A percentile compares a stretch with the other conserved stretches of the same genome.
Conservation (phyloP, 2,888 invertebrate genomes). For the Exephanes ischioxanthus region DNA sequence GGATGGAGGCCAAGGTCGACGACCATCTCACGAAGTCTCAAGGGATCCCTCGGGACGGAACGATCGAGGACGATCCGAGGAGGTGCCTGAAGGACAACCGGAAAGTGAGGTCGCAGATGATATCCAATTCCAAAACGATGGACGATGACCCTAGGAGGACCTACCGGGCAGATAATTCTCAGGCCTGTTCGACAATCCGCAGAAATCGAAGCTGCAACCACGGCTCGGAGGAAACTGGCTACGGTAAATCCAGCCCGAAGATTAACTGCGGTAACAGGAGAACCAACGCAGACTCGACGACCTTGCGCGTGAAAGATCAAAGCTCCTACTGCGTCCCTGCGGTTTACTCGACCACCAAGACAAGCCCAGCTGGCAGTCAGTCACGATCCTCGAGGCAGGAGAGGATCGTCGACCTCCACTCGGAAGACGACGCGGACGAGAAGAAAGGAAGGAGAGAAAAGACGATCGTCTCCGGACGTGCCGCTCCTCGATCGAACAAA, state of each 20-base stretch:
- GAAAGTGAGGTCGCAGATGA: no score
- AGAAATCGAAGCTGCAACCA: slow-evolving; percentile 22
- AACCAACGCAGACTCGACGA: slow-evolving; percentile 54
- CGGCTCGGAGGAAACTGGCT: background rate
- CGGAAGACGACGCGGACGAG: slow-evolving; percentile 64
- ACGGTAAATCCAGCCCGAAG: slow-evolving; percentile 42
- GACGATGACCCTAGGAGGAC: slow-evolving; percentile 34
- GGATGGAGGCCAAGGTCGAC: slow-evolving; percentile 12
- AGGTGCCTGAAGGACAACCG: no score
- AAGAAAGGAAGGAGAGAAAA: slow-evolving; percentile 54
- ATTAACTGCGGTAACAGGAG: slow-evolving; percentile 39
- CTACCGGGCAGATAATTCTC: slow-evolving; percentile 18
- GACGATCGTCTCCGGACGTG: slow-evolving; percentile 41
- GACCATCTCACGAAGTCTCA: background rate
- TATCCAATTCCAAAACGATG: background rate
- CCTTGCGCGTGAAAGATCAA: slow-evolving; percentile 65
- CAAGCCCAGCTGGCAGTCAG: slow-evolving; percentile 46
- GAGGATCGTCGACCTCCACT: slow-evolving; percentile 66
- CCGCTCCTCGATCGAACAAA: slow-evolving; percentile 56
- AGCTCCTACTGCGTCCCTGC: slow-evolving; percentile 38
- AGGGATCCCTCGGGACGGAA: background rate
- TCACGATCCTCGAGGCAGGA: slow-evolving; percentile 48
- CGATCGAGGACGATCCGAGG: slow-evolving; percentile 33
- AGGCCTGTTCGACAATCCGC: slow-evolving; percentile 28
- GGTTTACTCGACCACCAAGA: slow-evolving; percentile 23